phyloP scores from a whole-genome alignment of 2,113 vertebrate genomes.

The Muntiacus reevesi region DNA sequence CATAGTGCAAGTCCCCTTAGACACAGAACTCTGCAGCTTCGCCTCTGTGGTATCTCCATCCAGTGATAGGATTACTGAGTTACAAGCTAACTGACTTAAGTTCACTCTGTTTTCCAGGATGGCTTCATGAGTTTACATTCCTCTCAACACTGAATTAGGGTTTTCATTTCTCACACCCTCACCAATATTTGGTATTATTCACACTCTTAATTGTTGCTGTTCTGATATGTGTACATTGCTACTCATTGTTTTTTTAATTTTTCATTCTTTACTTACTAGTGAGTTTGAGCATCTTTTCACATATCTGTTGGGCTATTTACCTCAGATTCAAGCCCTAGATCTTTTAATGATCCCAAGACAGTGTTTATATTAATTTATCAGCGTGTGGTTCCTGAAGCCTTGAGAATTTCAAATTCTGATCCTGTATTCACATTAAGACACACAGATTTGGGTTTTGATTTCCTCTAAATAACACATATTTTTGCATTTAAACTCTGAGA shows the following conservation, averaged over 20 bases:
- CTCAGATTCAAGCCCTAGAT: not conserved
- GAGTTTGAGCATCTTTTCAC: not conserved
- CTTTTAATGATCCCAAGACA: not conserved
- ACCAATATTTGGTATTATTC: not conserved
- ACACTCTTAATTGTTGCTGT: not conserved
- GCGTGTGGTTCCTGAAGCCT: not conserved
- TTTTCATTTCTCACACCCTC: not conserved
- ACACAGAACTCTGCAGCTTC: not conserved
- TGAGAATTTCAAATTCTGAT: not conserved
- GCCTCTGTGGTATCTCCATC: not conserved
- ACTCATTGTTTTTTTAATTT: not conserved
- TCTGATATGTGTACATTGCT: not conserved
- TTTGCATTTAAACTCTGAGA: not conserved
- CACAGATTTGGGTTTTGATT: not conserved
- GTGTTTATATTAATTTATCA: not conserved
- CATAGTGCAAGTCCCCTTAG: not conserved
- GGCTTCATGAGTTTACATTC: not conserved
- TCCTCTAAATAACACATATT: not conserved
- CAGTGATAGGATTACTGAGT: not conserved
- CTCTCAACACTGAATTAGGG: not conserved
- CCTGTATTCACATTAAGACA: not conserved
- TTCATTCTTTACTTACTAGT: not conserved
- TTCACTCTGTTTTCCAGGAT: not conserved
- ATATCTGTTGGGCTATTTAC: not conserved
- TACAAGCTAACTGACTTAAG: not conserved